Evolutionary conservation across 2,113 vertebrate genomes (phyloP), one percentile per base, ranked within the genome.

Genomic region (Anser cygnoides): DNA sequence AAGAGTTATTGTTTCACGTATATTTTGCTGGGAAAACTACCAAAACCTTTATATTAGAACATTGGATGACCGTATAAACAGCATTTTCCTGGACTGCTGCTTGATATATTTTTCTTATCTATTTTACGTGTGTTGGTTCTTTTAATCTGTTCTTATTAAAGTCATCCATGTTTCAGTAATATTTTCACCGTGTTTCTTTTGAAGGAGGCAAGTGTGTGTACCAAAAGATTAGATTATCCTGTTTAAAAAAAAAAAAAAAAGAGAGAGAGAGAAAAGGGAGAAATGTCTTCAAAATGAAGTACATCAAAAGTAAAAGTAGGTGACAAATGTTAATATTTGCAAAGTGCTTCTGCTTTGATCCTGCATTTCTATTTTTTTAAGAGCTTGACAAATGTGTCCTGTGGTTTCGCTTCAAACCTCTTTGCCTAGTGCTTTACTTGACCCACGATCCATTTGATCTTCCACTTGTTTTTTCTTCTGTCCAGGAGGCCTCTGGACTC

Each of bases 261-360:
- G 58, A 58, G 21, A 82, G 58, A 74, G 8, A 84, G 65, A 95
- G 72, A 96, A 89, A 96, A 96, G 81, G 84, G 89, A 95, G 84
- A 97, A 96, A 96, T 87, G 91, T 95, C 97, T 98, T 97, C 94
- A 96, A 93, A 98, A 97, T 92, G 84, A 96, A 97, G 94, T 94
- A 98, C 98, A 98, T 98, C 98, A 98, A 98, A 98, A 98, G 98
- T 97, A 97, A 97, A 97, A 95, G 97, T 97, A 98, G 98, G 98
- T 98, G 98, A 98, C 98, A 98, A 98, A 98, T 98, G 98, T 98
- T 98, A 98, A 98, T 98, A 98, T 98, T 98, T 98, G 97, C 97
- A 96, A 97, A 98, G 97, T 97, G 96, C 96, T 97, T 97, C 96
- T 94, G 89, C 98, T 98, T 98, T 98, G 98, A 98, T 98, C 98